Evolutionary conservation across 2,888 invertebrate species (phyloP).

Genomic region (Philereme vetulata): DNA sequence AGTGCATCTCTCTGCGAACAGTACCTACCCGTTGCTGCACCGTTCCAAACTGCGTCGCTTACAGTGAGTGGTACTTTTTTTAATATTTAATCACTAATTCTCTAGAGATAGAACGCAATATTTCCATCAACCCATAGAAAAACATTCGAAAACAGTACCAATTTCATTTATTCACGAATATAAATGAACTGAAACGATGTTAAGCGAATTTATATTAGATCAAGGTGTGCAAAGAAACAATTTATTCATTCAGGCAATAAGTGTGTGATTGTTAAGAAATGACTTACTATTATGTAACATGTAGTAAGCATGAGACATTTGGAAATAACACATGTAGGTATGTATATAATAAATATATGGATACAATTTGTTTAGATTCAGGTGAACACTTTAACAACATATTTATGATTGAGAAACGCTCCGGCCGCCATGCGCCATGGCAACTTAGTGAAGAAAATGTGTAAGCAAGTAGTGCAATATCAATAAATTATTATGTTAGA

Average conservation of each 20-base stretch:
- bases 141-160: slow-evolving; percentile 26
- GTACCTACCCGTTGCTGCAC: too few species aligned
- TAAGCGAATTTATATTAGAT: slow-evolving; percentile 25
- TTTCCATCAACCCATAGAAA: slow-evolving; percentile 9
- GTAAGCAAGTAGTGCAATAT: slow-evolving; percentile 1
- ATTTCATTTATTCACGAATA: slow-evolving; percentile 29
- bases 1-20: too few species aligned
- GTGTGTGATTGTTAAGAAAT: slow-evolving; percentile 11
- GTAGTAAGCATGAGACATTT: slow-evolving; percentile 1
- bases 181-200: slow-evolving; percentile 28
- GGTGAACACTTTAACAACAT: too few species aligned
- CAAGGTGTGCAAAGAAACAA: slow-evolving; percentile 20
- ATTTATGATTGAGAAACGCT: too few species aligned
- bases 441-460: not conserved
- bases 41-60: too few species aligned
- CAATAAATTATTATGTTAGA: not conserved
- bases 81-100: too few species aligned
- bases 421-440: too few species aligned
- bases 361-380: not conserved
- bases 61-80: too few species aligned
- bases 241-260: slow-evolving; percentile 16
- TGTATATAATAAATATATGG: not conserved
- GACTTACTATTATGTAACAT: slow-evolving; percentile 1
- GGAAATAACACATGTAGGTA: not conserved
- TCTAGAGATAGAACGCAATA: slow-evolving; percentile 5